Percentiles rank a stretch among this genome's conserved stretches.
Evolutionary conservation across 2,888 invertebrate genomes (phyloP).

Genomic region (Epirrhoe alternata): DNA sequence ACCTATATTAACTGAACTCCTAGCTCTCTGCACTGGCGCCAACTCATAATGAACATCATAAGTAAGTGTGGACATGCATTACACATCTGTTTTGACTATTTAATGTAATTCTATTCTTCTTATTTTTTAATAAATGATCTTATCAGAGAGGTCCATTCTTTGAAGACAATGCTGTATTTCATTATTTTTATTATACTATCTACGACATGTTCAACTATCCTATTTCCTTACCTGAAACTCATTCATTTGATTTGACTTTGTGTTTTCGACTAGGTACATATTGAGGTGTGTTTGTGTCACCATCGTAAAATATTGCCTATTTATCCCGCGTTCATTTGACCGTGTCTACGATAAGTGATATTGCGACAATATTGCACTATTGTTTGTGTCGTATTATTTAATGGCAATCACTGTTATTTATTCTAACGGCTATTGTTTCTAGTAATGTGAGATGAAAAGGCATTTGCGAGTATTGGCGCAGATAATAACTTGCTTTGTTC

Average conservation of each 20-base stretch:
- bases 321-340: slow-evolving; percentile 45
- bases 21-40: neutral
- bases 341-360: slow-evolving; percentile 45
- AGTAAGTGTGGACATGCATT: neutral
- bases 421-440: slow-evolving; percentile 20
- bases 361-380: slow-evolving; percentile 31
- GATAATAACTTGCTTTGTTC: neutral
- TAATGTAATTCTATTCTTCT: neutral
- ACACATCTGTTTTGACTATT: neutral
- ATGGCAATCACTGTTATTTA: slow-evolving; percentile 11
- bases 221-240: neutral
- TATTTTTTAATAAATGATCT: neutral
- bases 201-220: neutral
- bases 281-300: slow-evolving; percentile 12
- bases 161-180: neutral
- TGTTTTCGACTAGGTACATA: no score
- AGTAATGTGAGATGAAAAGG: neutral
- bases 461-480: neutral
- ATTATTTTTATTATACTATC: neutral
- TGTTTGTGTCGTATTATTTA: slow-evolving; percentile 21
- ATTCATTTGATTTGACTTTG: slow-evolving; percentile 1
- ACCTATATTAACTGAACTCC: neutral
- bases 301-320: slow-evolving; percentile 38
- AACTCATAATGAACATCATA: neutral
- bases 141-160: neutral